Conservation (phyloP, 2,888 invertebrate species). For the Trichogramma dendrolimi region DNA sequence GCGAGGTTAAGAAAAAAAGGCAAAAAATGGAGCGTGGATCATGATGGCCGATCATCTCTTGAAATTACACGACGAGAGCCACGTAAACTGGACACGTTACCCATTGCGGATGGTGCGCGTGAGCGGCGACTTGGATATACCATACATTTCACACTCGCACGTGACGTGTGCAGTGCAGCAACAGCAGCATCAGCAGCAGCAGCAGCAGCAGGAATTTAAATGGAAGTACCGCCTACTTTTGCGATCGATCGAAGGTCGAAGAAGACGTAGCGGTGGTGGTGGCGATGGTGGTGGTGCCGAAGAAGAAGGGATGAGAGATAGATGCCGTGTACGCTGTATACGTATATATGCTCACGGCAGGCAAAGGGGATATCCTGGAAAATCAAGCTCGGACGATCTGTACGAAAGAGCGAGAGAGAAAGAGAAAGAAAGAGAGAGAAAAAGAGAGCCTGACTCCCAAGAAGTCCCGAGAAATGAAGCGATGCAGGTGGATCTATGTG, state of each 20-base stretch:
- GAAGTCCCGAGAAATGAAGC: slow-evolving; percentile 27
- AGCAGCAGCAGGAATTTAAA: slow-evolving; percentile 25
- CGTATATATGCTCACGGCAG: slow-evolving; percentile 14
- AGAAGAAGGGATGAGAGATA: slow-evolving; percentile 12
- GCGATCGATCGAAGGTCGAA: slow-evolving; percentile 31
- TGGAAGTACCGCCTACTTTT: slow-evolving; percentile 31
- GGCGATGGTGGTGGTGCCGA: slow-evolving; percentile 10
- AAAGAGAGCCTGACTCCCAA: slow-evolving; percentile 23
- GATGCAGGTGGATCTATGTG: slow-evolving; percentile 18
- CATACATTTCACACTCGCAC: too few relatives aligned
- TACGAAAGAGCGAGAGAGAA: neutral
- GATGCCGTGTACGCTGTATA: neutral
- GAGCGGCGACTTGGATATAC: too few relatives aligned
- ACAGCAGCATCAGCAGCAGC: neutral
- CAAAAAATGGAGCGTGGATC: too few relatives aligned
- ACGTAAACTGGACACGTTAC: too few relatives aligned
- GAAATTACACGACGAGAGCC: neutral
- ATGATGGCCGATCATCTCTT: neutral
- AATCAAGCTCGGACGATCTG: slow-evolving; percentile 28
- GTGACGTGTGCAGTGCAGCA: neutral
- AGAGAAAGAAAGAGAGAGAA: too few relatives aligned
- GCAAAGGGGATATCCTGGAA: slow-evolving; percentile 25
- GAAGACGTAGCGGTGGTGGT: slow-evolving; percentile 4
- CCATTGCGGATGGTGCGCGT: too few relatives aligned
- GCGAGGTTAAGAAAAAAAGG: too few relatives aligned